Percentiles rank a stretch among this genome's conserved stretches.
These are phyloP conservation scores for Sebastiscus tertius DNA, from an alignment of 2,797 vertebrate species.

Conservation along the genomic window DNA sequence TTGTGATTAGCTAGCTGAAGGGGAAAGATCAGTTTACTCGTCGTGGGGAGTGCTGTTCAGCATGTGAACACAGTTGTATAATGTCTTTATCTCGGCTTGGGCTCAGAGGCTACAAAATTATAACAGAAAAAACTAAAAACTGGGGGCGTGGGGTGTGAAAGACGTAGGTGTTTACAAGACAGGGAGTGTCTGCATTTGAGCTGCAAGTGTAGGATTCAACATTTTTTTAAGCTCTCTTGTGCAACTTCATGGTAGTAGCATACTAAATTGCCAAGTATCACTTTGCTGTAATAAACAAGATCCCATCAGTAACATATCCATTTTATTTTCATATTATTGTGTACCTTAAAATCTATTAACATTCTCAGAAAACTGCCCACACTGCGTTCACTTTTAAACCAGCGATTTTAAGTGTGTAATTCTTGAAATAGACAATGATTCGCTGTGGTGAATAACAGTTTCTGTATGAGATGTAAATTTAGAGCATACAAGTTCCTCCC, in stretches of 20 bases:
- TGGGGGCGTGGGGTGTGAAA: neutral
- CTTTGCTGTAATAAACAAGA: neutral
- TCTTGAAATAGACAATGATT: neutral
- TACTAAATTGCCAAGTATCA: neutral
- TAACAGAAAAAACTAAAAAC: neutral
- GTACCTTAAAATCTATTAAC: neutral
- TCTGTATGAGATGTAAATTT: neutral
- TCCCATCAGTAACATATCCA: neutral
- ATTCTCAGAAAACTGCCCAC: neutral
- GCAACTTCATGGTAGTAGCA: neutral
- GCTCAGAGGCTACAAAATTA: neutral
- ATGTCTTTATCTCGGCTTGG: neutral
- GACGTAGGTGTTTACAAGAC: neutral
- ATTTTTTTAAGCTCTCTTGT: neutral
- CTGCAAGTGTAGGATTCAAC: neutral
- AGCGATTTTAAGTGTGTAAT: neutral
- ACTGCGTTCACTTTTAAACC: neutral
- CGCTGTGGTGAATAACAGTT: neutral
- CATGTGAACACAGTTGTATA: neutral
- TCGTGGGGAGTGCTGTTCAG: neutral
- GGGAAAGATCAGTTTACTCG: neutral
- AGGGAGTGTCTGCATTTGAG: neutral
- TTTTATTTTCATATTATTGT: slow-evolving; percentile 1
- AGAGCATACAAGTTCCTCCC: neutral
- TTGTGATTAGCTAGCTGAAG: neutral